phyloP scores from a whole-genome alignment of 2,113 vertebrate species.

The Hypanus sabinus region DNA sequence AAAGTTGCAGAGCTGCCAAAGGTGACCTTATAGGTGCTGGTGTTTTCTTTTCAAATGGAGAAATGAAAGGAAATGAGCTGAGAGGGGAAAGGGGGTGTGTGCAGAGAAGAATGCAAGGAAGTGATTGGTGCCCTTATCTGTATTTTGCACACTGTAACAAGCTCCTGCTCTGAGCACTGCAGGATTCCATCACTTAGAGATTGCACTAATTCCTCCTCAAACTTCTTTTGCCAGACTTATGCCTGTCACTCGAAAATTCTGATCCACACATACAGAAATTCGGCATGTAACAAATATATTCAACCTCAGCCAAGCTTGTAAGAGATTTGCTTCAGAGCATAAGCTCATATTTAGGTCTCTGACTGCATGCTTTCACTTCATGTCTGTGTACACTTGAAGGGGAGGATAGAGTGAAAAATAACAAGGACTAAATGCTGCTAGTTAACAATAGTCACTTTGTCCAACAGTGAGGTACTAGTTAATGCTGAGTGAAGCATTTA shows the following conservation, averaged over 20 bases:
- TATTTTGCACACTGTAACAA: neutral
- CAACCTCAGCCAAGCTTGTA: neutral
- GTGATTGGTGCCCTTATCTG: neutral
- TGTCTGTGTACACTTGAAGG: neutral
- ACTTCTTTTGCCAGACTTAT: neutral
- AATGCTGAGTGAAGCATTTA: conserved; percentile 35
- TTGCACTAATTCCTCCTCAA: neutral
- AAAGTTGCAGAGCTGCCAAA: neutral
- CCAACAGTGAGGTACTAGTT: neutral
- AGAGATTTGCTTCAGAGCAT: neutral
- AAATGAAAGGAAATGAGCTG: neutral
- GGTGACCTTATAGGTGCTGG: neutral
- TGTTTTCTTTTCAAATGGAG: neutral
- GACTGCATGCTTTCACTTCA: neutral
- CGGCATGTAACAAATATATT: neutral
- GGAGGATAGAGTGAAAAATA: neutral
- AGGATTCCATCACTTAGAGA: neutral
- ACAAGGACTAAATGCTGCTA: neutral
- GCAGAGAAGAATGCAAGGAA: neutral
- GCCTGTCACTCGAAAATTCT: neutral
- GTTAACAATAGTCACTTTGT: conserved; percentile 8
- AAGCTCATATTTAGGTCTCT: neutral
- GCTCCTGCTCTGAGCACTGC: neutral
- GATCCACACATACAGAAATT: neutral
- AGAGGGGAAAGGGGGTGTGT: neutral